Conservation (phyloP, 1,140 invertebrate species). For the Whitmania pigra region DNA sequence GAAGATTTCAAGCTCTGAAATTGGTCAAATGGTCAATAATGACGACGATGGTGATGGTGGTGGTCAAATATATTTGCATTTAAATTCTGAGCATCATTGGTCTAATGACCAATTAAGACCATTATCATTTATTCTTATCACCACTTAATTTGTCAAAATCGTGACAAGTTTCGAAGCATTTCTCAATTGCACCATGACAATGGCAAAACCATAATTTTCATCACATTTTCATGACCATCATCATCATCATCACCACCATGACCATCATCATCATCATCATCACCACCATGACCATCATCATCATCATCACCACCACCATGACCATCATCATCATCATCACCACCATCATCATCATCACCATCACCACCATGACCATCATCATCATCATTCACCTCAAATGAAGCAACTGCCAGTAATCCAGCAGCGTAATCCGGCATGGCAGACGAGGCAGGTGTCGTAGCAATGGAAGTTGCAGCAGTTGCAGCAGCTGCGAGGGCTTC, state of each 20-base stretch:
- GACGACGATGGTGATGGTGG: no score
- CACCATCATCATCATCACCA: conserved; percentile 1
- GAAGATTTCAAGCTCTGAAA: no score
- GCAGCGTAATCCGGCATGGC: conserved; percentile 65
- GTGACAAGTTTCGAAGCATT: background rate
- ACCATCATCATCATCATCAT: background rate
- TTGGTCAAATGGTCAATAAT: no score
- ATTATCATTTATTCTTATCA: background rate
- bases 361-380: background rate
- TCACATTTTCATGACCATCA: background rate
- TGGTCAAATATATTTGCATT: no score
- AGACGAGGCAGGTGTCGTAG: conserved; percentile 25
- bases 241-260: background rate
- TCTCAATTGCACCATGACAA: background rate
- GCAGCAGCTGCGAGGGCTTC: conserved; percentile 28
- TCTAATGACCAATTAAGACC: no score
- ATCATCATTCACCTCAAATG: conserved; percentile 32
- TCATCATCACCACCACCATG: background rate
- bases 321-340: background rate
- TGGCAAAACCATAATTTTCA: background rate
- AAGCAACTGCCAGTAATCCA: conserved; percentile 49
- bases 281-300: background rate
- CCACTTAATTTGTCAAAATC: background rate
- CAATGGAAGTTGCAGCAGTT: background rate
- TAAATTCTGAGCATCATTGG: no score